Conservation (phyloP, 2,888 invertebrate genomes). For the Pilophorus perplexus region DNA sequence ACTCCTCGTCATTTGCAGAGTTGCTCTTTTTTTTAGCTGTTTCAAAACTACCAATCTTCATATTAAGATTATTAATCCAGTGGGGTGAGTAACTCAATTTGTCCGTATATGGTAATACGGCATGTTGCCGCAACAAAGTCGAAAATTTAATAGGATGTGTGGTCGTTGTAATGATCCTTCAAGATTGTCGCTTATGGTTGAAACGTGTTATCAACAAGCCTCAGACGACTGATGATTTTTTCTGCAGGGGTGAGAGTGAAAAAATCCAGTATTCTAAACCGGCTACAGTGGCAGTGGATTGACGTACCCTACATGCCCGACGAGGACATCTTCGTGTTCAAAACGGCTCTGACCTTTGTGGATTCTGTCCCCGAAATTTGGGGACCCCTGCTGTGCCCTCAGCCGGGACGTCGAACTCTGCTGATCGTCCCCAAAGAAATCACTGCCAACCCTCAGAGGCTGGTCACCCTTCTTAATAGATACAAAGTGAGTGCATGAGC, state of each 20-base stretch:
- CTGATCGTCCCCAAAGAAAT: constrained; percentile 70
- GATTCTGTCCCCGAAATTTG: constrained; percentile 87
- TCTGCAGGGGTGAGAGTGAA: constrained; percentile 71
- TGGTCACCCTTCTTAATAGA: constrained; percentile 66
- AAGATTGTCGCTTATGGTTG: too few relatives aligned
- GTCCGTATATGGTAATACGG: too few relatives aligned
- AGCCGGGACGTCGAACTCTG: constrained; percentile 60
- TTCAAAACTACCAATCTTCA: too few relatives aligned
- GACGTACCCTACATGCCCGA: constrained; percentile 69
- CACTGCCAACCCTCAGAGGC: constrained; percentile 74
- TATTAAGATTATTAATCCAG: too few relatives aligned
- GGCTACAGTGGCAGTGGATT: constrained; percentile 84
- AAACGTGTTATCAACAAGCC: too few relatives aligned
- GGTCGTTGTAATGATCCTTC: too few relatives aligned
- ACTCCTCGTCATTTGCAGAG: too few relatives aligned
- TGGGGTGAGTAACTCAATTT: too few relatives aligned
- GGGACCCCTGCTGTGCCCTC: constrained; percentile 71
- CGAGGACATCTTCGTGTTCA: constrained; percentile 76
- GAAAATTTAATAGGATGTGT: too few relatives aligned
- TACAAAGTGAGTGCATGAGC: constrained; percentile 59
- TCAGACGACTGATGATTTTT: too few relatives aligned
- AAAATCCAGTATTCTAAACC: constrained; percentile 74
- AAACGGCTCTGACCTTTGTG: constrained; percentile 87
- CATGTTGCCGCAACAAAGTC: too few relatives aligned
- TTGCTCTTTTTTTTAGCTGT: too few relatives aligned